Percentiles rank a stretch among this genome's conserved stretches.
These are phyloP conservation scores for Aix galericulata DNA, from an alignment of 2,113 vertebrate species.

Conservation along the genomic window DNA sequence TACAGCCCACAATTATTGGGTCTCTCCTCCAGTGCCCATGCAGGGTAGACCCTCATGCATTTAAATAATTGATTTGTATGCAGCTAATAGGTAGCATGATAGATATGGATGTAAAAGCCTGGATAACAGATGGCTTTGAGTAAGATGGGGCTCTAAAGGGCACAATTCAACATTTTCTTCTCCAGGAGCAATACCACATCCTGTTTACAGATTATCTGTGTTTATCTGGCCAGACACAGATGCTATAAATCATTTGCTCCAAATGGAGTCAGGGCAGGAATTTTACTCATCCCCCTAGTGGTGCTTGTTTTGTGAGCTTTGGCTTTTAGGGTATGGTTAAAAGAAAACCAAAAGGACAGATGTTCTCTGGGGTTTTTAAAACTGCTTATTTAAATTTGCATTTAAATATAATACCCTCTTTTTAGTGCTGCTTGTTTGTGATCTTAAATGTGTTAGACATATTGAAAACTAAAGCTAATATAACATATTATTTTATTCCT, in stretches of 20 bases:
- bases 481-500: neutral
- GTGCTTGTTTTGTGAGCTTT: neutral
- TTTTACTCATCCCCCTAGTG: neutral
- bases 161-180: neutral
- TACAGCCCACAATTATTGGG: neutral
- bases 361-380: neutral
- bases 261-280: neutral
- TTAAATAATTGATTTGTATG: neutral
- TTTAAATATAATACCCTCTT: neutral
- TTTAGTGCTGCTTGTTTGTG: neutral
- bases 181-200: neutral
- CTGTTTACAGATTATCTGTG: neutral
- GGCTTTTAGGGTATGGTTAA: neutral
- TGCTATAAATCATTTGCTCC: neutral
- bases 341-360: neutral
- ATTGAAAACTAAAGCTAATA: neutral
- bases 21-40: neutral
- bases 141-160: neutral
- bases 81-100: neutral
- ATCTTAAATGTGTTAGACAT: neutral
- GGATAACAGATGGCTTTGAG: neutral
- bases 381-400: neutral
- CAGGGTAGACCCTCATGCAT: neutral
- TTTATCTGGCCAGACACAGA: neutral
- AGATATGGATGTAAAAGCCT: neutral